Conservation (phyloP, 2,113 vertebrate species). For the Nyctibius bracteatus region DNA sequence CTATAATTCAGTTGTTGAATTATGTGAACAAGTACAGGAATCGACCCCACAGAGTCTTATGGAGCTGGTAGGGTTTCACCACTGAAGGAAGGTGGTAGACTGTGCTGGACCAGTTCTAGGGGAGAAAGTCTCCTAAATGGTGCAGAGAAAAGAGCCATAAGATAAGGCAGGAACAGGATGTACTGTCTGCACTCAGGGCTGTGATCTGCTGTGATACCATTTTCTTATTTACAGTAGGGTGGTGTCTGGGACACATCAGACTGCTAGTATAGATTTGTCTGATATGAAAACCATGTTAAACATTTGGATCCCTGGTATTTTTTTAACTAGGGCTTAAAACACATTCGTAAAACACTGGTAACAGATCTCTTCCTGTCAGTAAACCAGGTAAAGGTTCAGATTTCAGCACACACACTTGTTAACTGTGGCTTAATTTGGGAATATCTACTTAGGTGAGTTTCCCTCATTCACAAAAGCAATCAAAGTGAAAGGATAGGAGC, state of each 20-base stretch:
- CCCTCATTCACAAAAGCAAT: neutral
- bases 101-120: neutral
- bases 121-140: neutral
- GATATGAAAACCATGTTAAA: neutral
- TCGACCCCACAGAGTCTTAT: accelerated
- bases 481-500: neutral
- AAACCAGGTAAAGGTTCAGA: neutral
- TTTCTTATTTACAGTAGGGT: neutral
- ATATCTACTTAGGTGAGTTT: neutral
- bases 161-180: neutral
- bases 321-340: neutral
- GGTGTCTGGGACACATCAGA: neutral
- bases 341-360: neutral
- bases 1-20: too few relatives aligned
- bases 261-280: neutral
- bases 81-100: neutral
- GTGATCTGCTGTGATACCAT: neutral
- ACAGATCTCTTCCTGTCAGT: neutral
- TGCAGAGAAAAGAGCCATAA: neutral
- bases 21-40: neutral
- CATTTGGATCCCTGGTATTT: neutral
- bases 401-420: neutral
- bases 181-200: neutral
- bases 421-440: neutral
- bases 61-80: neutral